Evolutionary conservation across 1,140 invertebrate species (phyloP), one percentile per base, ranked within the genome.

Genomic region (Elysia chlorotica): DNA sequence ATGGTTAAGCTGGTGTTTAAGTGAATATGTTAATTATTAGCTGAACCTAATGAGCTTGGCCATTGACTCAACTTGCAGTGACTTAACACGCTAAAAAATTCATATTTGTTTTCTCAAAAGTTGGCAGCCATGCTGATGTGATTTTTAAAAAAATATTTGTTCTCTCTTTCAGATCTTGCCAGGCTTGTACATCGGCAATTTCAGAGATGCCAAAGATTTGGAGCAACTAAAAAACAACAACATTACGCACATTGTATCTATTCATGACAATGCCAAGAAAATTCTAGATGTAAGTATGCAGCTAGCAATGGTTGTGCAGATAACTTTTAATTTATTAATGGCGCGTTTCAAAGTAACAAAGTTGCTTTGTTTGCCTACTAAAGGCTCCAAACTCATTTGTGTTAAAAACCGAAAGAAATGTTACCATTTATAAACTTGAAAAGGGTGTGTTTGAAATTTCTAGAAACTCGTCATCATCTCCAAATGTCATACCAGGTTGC

Each of bases 241-340:
- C 81, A 98, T 99, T 74, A 96, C 95, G 23, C 96, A 99, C 87
- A 98, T 99, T 76, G 89, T 99, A 65, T 94, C 96, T 72, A 96
- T 99, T 85, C 95, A 97, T 89, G 96, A 98, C 88, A 93, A 94
- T 74, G 95, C 96, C 19, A 91, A 94, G 76, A 78, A 82, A 66
- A 65, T 84, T 36, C 59, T 77, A 23, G 68, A 77, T 48, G 83
- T 85, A 71, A 73, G 75, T 66, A n/a, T n/a, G n/a, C n/a, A n/a
- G n/a, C n/a, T n/a, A n/a, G n/a, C n/a, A n/a, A n/a, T n/a, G n/a
- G n/a, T n/a, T n/a, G n/a, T n/a, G n/a, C n/a, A 54, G 53, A n/a
- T 30, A 17, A n/a, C 17, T 59, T 59, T 28, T 28, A 17, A 59
- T 10, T 59, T n/a, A 14, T 48, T n/a, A 14, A 48, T 48, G 41